Evolutionary conservation across 2,113 vertebrate genomes (phyloP).

Genomic region (Colossoma macropomum): DNA sequence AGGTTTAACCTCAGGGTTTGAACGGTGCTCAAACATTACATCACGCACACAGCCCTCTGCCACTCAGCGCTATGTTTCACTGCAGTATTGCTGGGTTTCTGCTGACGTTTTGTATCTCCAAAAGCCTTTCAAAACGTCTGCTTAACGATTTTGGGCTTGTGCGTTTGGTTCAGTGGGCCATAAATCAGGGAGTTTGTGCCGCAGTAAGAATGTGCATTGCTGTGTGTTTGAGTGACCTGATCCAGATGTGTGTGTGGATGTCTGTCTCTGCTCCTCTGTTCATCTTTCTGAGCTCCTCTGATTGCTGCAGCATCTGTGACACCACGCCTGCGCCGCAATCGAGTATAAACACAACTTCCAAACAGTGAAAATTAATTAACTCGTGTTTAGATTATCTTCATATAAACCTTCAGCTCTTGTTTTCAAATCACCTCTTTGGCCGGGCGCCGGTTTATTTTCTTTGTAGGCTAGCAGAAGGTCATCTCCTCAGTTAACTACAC

Average conservation of each 20-base stretch:
- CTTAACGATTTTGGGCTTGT: constrained; percentile 39
- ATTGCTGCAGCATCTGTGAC: constrained; percentile 50
- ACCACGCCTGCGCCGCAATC: constrained; percentile 15
- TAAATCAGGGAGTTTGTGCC: constrained; percentile 58
- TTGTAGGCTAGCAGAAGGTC: constrained; percentile 47
- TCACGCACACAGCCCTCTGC: not conserved
- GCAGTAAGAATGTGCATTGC: constrained; percentile 69
- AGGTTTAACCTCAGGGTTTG: constrained; percentile 45
- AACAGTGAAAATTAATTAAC: constrained; percentile 62
- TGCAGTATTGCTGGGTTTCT: not conserved
- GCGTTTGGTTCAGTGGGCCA: constrained; percentile 43
- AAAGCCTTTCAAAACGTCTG: constrained; percentile 36
- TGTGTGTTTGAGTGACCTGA: constrained; percentile 56
- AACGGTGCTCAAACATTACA: constrained; percentile 34
- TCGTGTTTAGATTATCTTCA: constrained; percentile 53
- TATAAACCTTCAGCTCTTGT: constrained; percentile 53
- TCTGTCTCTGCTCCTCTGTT: constrained; percentile 36
- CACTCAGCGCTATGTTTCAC: not conserved
- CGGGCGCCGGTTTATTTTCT: constrained; percentile 49
- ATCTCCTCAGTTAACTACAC: not conserved
- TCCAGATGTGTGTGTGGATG: constrained; percentile 54
- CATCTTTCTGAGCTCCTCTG: constrained; percentile 18
- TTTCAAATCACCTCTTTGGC: constrained; percentile 49
- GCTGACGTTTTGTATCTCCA: constrained; percentile 38
- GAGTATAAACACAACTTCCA: constrained; percentile 59